These are phyloP conservation scores for Neogale vison DNA, from an alignment of 2,113 vertebrate genomes.

Conservation along the genomic window DNA sequence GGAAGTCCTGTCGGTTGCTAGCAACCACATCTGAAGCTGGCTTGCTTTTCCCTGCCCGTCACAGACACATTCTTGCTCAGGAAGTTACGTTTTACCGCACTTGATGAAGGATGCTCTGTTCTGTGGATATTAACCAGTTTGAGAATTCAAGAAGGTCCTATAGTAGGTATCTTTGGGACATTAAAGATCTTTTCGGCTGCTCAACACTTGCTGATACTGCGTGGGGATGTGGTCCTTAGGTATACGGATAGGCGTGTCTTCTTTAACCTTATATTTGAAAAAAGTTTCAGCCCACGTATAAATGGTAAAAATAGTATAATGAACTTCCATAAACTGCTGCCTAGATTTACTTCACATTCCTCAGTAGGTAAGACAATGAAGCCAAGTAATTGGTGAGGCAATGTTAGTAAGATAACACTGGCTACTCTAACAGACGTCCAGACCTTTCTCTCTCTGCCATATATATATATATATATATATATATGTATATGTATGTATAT, in stretches of 20 bases:
- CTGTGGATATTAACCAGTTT: constrained; percentile 26
- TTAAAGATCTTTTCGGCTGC: neutral
- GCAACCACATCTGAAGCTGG: neutral
- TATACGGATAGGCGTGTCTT: neutral
- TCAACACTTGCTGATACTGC: neutral
- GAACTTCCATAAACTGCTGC: constrained; percentile 16
- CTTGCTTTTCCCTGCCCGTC: constrained; percentile 33
- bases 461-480: neutral
- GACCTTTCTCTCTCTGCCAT: neutral
- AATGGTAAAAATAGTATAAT: neutral
- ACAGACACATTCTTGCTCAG: neutral
- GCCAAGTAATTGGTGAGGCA: neutral
- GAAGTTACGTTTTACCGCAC: constrained; percentile 35
- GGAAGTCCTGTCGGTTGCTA: constrained; percentile 18
- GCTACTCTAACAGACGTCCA: neutral
- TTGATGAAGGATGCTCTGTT: neutral
- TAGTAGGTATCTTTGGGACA: neutral
- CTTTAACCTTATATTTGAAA: neutral
- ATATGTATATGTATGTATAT: neutral
- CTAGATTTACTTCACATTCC: constrained; percentile 43
- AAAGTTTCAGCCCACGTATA: constrained; percentile 6
- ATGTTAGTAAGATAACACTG: neutral
- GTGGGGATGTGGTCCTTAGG: neutral
- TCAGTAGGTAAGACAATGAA: neutral
- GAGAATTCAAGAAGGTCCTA: constrained; percentile 5